Conservation (phyloP, 2,888 invertebrate genomes). For the Ichneumon xanthorius region DNA sequence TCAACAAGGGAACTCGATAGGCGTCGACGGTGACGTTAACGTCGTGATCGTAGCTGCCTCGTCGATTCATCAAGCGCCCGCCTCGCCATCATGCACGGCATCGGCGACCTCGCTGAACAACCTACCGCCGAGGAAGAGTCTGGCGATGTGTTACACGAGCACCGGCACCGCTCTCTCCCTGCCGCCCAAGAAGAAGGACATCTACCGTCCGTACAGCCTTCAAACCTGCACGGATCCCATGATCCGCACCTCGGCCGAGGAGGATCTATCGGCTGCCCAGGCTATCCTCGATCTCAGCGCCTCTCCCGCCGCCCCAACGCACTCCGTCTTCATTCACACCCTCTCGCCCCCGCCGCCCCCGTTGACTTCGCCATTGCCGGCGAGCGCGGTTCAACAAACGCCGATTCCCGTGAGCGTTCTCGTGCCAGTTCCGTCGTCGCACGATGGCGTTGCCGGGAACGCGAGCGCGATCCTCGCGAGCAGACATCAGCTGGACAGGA, state of each 20-base stretch:
- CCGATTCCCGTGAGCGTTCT: constrained; percentile 81
- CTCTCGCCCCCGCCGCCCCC: constrained; percentile 86
- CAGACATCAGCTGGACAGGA: constrained; percentile 72
- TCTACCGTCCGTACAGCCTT: constrained; percentile 93
- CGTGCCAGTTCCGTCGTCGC: constrained; percentile 79
- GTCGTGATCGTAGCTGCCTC: constrained; percentile 55
- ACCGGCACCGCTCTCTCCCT: constrained; percentile 93
- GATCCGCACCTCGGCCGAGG: constrained; percentile 90
- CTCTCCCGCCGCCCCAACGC: constrained; percentile 88
- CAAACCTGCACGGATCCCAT: constrained; percentile 85
- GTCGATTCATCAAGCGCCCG: constrained; percentile 71
- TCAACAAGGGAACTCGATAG: constrained; percentile 26
- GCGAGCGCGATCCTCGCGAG: constrained; percentile 75
- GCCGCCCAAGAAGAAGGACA: constrained; percentile 96
- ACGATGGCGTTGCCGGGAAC: constrained; percentile 74
- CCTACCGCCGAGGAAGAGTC: constrained; percentile 87
- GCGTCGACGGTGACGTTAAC: constrained; percentile 80
- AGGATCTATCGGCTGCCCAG: constrained; percentile 94
- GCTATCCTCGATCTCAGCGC: constrained; percentile 96
- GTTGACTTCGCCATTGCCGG: constrained; percentile 66
- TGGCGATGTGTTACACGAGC: constrained; percentile 94
- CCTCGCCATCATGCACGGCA: constrained; percentile 73
- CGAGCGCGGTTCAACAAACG: constrained; percentile 60
- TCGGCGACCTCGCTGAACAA: constrained; percentile 70
- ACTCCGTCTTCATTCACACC: constrained; percentile 83